Percentiles rank a stretch among this genome's conserved stretches.
Evolutionary conservation across 2,888 invertebrate genomes (phyloP).

Genomic region (Apotomis capreana): DNA sequence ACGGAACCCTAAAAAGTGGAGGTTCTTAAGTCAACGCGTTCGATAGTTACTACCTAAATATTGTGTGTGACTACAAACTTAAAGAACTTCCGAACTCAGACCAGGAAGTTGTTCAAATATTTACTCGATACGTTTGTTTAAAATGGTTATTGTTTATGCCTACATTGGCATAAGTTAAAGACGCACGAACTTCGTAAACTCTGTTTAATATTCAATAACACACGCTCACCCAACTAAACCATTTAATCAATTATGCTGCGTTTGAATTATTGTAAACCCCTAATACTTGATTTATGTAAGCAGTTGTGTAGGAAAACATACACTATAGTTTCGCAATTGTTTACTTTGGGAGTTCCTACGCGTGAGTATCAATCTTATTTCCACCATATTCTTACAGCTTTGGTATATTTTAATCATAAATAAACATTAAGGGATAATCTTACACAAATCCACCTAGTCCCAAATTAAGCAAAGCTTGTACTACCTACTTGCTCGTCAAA

Average conservation of each 20-base stretch:
- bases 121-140: not conserved
- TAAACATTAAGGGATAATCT: too few species aligned
- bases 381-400: not conserved
- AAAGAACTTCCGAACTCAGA: too few species aligned
- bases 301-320: slow-evolving; percentile 7
- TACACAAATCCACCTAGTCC: too few species aligned
- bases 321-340: slow-evolving; percentile 7
- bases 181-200: not conserved
- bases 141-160: slow-evolving; percentile 3
- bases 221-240: slow-evolving; percentile 16
- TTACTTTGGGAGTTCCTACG: slow-evolving; percentile 1
- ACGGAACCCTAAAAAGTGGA: too few species aligned
- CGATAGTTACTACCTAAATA: too few species aligned
- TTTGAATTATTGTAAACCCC: slow-evolving; percentile 35
- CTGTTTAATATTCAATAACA: slow-evolving; percentile 7
- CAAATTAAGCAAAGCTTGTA: too few species aligned
- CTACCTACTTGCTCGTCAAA: too few species aligned
- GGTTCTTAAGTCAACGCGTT: too few species aligned
- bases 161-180: not conserved
- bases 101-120: not conserved
- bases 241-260: slow-evolving; percentile 11
- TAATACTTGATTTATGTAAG: slow-evolving; percentile 17
- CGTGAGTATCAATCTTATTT: not conserved
- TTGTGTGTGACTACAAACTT: too few species aligned
- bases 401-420: too few species aligned